Evolutionary conservation across 2,113 vertebrate genomes (phyloP).

Genomic region (Mirza zaza): DNA sequence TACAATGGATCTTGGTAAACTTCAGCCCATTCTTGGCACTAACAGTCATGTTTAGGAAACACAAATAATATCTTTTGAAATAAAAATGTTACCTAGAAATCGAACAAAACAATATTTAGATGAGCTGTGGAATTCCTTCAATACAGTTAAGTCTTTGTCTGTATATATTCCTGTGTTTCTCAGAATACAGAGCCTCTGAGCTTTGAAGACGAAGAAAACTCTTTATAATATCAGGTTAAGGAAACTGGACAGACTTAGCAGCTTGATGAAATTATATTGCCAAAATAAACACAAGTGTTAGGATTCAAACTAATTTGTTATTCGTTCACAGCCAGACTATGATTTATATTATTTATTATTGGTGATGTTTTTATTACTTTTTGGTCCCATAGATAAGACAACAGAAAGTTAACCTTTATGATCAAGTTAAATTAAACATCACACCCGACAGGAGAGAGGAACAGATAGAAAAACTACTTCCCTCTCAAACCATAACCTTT

Average conservation of each 20-base stretch:
- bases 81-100: neutral
- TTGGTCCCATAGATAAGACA: neutral
- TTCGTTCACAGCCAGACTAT: neutral
- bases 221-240: neutral
- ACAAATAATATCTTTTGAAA: neutral
- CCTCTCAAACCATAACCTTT: neutral
- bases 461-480: neutral
- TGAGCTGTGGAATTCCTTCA: neutral
- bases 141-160: neutral
- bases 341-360: neutral
- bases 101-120: neutral
- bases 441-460: neutral
- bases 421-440: neutral
- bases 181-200: neutral
- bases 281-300: neutral
- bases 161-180: rapidly evolving
- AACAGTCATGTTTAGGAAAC: neutral
- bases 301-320: neutral
- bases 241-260: neutral
- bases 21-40: neutral
- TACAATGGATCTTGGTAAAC: neutral
- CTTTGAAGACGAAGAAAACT: neutral
- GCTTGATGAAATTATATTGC: neutral
- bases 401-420: neutral
- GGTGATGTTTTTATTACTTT: neutral